Base-by-base conservation (phyloP, 2,113 vertebrate genomes). In the Columba janthina region DNA sequence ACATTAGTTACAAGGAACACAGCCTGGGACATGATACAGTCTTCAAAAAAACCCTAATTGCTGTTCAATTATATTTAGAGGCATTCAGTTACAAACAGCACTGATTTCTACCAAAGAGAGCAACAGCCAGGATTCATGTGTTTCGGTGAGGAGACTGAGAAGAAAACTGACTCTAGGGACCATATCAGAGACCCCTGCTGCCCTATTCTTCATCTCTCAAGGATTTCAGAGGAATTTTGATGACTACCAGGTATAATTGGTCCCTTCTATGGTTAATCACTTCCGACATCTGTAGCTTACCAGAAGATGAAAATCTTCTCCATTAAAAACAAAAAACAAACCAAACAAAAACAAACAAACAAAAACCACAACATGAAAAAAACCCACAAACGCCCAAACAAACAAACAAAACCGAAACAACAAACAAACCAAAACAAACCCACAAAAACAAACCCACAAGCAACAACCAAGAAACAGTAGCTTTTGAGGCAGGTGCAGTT, bases 71-170 rank as follows among this genome's bases (percentile, higher is more conserved):
- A 5, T 12, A 34, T 79, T 72, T 8, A 75, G 73, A 65, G 65
- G 32, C 9, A 66, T 34, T 53, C 54, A 29, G 19, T 69, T 70
- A 74, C 24, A 51, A 85, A 76, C 65, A 86, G 8, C 29, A 58
- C 19, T 9, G 50, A 57, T 14, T 78, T 51, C 48, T 38, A 61
- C 20, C 2, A 2, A 42, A 8, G 24, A n/a, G 12, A 62, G 16
- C 31, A 69, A 67, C 0, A 62, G 64, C 13, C 54, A 88, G 12
- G 51, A 88, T 62, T 66, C 34, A 48, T 6, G 7, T 2, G 0
- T 85, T 83, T 85, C 1, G 1, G 24, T 26, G 20, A 0, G 1
- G 44, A 58, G 24, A 54, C 2, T 7, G 26, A 2, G 7, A 83
- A 50, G 36, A 85, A 89, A 67, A 38, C 22, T 53, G 38, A 22